These are phyloP conservation scores for Phainopepla nitens DNA, from an alignment of 2,113 vertebrate genomes.

Conservation along the genomic window DNA sequence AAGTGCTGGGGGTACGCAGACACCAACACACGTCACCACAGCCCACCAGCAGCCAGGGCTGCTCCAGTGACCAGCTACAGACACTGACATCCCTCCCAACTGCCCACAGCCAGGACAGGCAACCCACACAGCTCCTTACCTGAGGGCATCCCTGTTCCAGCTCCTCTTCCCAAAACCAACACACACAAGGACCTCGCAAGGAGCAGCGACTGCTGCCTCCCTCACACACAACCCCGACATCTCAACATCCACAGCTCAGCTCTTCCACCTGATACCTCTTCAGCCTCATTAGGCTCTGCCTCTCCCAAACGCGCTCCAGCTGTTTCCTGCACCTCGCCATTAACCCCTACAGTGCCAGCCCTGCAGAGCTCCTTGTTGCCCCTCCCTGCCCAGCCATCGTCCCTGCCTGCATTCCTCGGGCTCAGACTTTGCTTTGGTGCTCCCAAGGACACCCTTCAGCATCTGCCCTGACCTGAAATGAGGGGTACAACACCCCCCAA, in stretches of 20 bases:
- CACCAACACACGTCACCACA: background rate
- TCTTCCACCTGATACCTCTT: background rate
- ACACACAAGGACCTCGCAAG: fast-evolving
- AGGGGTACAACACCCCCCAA: background rate
- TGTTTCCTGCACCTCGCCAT: background rate
- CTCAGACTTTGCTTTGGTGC: background rate
- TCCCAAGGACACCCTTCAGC: background rate
- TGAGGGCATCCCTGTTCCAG: background rate
- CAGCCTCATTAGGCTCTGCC: background rate
- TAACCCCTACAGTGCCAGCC: background rate
- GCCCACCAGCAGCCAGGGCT: background rate
- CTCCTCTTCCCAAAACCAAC: background rate
- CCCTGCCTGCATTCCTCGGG: fast-evolving
- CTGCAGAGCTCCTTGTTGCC: background rate
- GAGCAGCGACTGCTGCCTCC: background rate
- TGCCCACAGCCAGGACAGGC: background rate
- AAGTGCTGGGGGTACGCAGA: fast-evolving
- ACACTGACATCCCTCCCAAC: background rate
- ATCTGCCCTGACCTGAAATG: fast-evolving
- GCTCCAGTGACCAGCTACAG: background rate
- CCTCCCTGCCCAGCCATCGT: background rate
- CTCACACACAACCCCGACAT: background rate
- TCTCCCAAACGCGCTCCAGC: background rate
- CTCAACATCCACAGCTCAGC: background rate
- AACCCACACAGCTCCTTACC: background rate